Evolutionary conservation across 2,113 vertebrate genomes (phyloP).

Genomic region (Dicentrarchus labrax): DNA sequence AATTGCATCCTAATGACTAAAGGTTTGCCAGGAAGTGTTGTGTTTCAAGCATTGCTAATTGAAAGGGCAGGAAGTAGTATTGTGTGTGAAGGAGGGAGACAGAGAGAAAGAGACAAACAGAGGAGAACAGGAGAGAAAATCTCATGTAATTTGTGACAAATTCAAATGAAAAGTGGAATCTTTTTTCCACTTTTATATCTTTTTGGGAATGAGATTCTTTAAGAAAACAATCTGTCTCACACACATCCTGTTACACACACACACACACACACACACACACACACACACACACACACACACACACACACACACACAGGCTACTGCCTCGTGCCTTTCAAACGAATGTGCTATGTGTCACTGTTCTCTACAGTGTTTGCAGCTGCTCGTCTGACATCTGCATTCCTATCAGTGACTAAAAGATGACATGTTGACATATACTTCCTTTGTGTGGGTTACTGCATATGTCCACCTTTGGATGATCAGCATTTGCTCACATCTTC

Average conservation of each 20-base stretch:
- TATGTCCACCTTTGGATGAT: conserved; percentile 1
- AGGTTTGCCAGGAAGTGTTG: conserved; percentile 68
- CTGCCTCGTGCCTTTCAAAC: background rate
- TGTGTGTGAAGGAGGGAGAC: conserved; percentile 23
- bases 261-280: background rate
- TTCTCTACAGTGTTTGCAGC: conserved; percentile 29
- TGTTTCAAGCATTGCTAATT: conserved; percentile 55
- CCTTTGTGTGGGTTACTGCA: background rate
- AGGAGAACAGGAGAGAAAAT: conserved; percentile 33
- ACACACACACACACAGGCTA: background rate
- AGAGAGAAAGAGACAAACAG: background rate
- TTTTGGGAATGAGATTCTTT: background rate
- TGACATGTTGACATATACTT: conserved; percentile 15
- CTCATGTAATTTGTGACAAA: conserved; percentile 3
- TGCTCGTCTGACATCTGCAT: conserved; percentile 40
- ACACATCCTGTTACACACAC: background rate
- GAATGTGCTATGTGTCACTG: conserved; percentile 22
- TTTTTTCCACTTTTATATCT: background rate
- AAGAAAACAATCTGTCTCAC: background rate
- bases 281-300: background rate
- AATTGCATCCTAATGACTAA: conserved; percentile 74
- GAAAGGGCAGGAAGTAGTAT: conserved; percentile 61
- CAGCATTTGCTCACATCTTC: background rate
- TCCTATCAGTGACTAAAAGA: conserved; percentile 27
- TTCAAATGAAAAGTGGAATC: background rate